These are phyloP conservation scores for Melieria picta DNA, from an alignment of 2,888 invertebrate species.

Conservation along the genomic window DNA sequence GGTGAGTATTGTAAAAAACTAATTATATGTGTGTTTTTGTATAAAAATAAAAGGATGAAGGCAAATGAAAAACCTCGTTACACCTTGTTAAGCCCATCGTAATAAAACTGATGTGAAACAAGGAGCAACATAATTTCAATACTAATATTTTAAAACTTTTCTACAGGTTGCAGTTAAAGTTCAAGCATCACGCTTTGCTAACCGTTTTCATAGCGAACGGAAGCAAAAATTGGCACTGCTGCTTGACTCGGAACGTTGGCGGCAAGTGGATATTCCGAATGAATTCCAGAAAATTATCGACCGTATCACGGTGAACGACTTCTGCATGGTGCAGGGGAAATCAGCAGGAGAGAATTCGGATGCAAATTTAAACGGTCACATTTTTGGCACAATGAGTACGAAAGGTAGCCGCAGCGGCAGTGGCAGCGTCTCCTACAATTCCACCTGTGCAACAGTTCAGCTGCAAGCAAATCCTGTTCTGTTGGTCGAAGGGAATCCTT, in stretches of 20 bases:
- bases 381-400: not conserved
- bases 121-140: not conserved
- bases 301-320: constrained; percentile 70
- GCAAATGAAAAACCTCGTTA: no score
- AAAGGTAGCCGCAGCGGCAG: constrained; percentile 17
- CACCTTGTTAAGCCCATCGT: no score
- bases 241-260: constrained; percentile 93
- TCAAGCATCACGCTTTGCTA: constrained; percentile 90
- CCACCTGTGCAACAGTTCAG: constrained; percentile 48
- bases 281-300: constrained; percentile 89
- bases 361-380: constrained; percentile 62
- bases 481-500: constrained; percentile 76
- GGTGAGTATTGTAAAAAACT: constrained; percentile 49
- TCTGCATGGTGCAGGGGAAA: constrained; percentile 48
- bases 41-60: not conserved
- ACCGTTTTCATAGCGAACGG: constrained; percentile 88
- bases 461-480: constrained; percentile 70
- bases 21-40: not conserved
- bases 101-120: no score
- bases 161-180: constrained; percentile 77
- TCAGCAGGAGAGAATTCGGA: constrained; percentile 45
- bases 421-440: not conserved
- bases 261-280: constrained; percentile 87
- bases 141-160: not conserved
- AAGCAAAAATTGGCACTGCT: constrained; percentile 85